phyloP scores from a whole-genome alignment of 2,797 vertebrate genomes.

The Potorous gilbertii region DNA sequence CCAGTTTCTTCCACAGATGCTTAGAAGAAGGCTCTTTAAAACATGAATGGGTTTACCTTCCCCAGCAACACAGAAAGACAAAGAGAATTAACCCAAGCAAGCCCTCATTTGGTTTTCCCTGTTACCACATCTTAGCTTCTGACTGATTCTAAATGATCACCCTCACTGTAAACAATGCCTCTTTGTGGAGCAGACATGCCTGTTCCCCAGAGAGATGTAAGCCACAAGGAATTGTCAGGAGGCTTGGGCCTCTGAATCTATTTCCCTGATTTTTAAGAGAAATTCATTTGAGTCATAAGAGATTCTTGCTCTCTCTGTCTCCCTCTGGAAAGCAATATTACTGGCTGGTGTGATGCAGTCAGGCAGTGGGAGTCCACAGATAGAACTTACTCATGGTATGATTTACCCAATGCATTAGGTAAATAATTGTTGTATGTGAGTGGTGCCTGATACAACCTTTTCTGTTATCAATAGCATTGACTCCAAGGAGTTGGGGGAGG shows the following conservation, averaged over 20 bases:
- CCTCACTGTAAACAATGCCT: background rate
- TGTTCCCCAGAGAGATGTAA: background rate
- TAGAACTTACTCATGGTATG: background rate
- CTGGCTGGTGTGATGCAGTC: background rate
- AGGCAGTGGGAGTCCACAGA: background rate
- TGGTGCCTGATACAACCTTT: background rate
- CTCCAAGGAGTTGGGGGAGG: background rate
- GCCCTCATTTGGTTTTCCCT: background rate
- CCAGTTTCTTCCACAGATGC: conserved; percentile 60
- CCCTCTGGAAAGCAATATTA: background rate
- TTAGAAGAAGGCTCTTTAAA: background rate
- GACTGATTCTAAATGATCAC: background rate
- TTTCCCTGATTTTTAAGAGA: background rate
- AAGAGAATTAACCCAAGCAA: background rate
- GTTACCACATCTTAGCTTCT: conserved; percentile 6
- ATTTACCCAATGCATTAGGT: background rate
- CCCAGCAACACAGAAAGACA: background rate
- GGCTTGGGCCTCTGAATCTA: background rate
- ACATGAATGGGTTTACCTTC: background rate
- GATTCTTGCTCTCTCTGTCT: background rate
- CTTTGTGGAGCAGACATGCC: background rate
- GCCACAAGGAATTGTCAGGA: background rate
- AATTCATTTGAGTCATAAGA: background rate
- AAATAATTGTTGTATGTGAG: background rate
- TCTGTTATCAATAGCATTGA: background rate